phyloP scores from a whole-genome alignment of 37 sponge, comb jelly and placozoan genomes.

The Eunapius fragilis region DNA sequence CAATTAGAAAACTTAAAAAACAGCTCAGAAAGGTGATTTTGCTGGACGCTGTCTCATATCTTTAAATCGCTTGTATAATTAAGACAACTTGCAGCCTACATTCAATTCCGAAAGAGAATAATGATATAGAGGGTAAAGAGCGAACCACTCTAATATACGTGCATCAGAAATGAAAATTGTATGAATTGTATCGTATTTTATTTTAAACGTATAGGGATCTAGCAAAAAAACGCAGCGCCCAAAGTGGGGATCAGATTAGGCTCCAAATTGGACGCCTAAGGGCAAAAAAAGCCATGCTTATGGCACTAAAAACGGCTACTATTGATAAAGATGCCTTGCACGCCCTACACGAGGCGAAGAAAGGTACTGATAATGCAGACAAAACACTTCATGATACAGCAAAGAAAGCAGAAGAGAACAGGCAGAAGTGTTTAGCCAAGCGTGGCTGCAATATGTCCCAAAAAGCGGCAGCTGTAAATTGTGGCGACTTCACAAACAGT shows the following conservation, averaged over 20 bases:
- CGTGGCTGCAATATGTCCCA: constrained; percentile 13
- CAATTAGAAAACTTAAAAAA: no score
- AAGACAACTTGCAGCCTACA: no score
- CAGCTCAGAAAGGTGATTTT: no score
- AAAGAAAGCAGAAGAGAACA: neutral
- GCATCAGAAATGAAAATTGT: no score
- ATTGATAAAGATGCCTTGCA: neutral
- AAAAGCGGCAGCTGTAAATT: neutral
- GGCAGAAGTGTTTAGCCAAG: constrained; percentile 8
- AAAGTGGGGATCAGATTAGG: constrained; percentile 36
- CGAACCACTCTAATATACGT: no score
- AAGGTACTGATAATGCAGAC: neutral
- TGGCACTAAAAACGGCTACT: neutral
- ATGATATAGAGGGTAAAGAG: no score
- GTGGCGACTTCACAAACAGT: neutral
- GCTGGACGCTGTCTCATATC: no score
- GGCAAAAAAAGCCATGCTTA: constrained; percentile 6
- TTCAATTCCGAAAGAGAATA: no score
- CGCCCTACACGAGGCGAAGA: neutral
- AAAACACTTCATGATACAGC: neutral
- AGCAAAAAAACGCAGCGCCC: constrained; percentile 1
- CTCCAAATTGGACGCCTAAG: constrained; percentile 13
- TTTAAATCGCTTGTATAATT: no score
- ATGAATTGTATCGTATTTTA: no score
- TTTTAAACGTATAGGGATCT: constrained; percentile 29